Base-by-base conservation (phyloP, 2,888 invertebrate species). In the Cataglyphis albicans region DNA sequence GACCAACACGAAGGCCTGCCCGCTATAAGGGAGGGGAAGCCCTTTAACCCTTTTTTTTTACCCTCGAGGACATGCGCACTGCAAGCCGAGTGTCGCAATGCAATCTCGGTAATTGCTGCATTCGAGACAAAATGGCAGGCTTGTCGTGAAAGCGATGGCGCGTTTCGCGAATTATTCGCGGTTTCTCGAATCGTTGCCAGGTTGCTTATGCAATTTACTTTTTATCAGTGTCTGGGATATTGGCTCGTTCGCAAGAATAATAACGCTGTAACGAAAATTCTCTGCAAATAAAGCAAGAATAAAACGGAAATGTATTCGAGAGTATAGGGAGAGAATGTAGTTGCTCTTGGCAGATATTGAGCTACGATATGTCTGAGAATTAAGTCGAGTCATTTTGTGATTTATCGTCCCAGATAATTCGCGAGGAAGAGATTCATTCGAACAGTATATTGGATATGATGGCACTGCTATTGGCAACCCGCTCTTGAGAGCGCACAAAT, bases 21-120 rank as follows among this genome's bases (percentile, higher is more conserved):
- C 84, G 89, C 82, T 32, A 25, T 15, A 86, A 84, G 85, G 88
- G 91, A 87, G 89, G 87, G 73, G 89, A 80, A 86, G 83, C 73
- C 84, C 78, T 73, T 91, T 90, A 92, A 92, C 92, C 91, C 92
- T 92, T 92, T 92, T 92, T 92, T 92, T 92, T 92, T 75, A 75
- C 85, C 84, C 87, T 75, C 83, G 70, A 88, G 87, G 90, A 89
- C 93, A 90, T 92, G 92, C 92, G 92, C 93, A 89, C 70, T 84
- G 86, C 86, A 87, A 74, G 61, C 73, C 83, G 80, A 84, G 75
- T 78, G 76, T 80, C 86, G 90, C 88, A 84, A 86, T 91, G 88
- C 87, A 91, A 89, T 87, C 90, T 88, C 86, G 84, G 88, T 90
- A 91, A 93, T 91, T 93, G 88, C 90, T 91, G 91, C 91, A 92